These are phyloP conservation scores for Amaurobius ferox DNA, from an alignment of 2,888 invertebrate genomes.

Conservation along the genomic window DNA sequence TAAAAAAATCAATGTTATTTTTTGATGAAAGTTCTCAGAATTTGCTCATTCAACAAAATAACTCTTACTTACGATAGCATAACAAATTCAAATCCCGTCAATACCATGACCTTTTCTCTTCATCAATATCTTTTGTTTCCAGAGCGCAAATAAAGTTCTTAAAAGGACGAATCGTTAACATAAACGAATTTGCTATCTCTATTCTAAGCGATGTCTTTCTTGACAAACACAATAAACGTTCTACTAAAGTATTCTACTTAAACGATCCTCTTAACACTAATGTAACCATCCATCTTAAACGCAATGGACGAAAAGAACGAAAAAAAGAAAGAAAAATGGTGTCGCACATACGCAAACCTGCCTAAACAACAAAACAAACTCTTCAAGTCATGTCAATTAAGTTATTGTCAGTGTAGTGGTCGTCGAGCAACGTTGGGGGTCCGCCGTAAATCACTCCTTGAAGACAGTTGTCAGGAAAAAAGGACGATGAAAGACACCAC, in stretches of 20 bases:
- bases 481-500: too few species aligned
- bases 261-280: not conserved
- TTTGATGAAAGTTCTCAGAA: too few species aligned
- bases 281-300: not conserved
- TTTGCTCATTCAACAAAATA: too few species aligned
- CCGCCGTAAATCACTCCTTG: slow-evolving; percentile 33
- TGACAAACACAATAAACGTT: not conserved
- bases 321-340: not conserved
- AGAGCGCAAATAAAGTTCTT: too few species aligned
- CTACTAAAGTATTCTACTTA: not conserved
- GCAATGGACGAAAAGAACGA: not conserved
- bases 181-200: not conserved
- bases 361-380: slow-evolving; percentile 49
- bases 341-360: slow-evolving; percentile 10
- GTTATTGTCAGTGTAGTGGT: slow-evolving; percentile 45
- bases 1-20: too few species aligned
- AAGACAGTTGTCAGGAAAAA: too few species aligned
- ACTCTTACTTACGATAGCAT: too few species aligned
- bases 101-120: too few species aligned
- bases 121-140: too few species aligned
- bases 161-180: too few species aligned
- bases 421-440: not conserved
- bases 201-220: not conserved
- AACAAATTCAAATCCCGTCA: too few species aligned
- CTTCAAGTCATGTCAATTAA: slow-evolving; percentile 36